Conservation (phyloP, 1,140 invertebrate genomes). For the Scaptomyza pallida region DNA sequence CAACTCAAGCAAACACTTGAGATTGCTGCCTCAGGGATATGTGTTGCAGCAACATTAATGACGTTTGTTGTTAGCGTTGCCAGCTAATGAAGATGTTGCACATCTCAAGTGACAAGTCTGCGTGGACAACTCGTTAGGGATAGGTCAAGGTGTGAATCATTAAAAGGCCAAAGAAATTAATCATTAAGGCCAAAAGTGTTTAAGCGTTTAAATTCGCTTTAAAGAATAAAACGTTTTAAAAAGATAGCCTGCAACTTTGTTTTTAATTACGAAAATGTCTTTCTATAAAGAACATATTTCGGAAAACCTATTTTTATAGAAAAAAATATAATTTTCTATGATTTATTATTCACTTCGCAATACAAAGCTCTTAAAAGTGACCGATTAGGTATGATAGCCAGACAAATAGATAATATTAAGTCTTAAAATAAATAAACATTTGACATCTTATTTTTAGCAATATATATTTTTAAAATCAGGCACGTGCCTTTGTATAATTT, state of each 20-base stretch:
- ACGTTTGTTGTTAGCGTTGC: constrained; percentile 1
- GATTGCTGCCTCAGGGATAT: constrained; percentile 30
- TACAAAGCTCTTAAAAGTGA: too few species aligned
- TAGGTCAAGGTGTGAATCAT: constrained; percentile 38
- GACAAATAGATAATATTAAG: neutral
- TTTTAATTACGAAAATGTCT: too few species aligned
- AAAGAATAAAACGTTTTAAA: too few species aligned
- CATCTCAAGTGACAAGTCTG: constrained; percentile 16
- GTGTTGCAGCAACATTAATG: constrained; percentile 7
- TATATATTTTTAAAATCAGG: neutral
- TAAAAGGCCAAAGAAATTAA: too few species aligned
- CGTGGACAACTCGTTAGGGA: constrained; percentile 16
- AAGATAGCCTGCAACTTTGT: too few species aligned
- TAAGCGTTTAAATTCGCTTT: too few species aligned
- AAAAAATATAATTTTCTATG: too few species aligned
- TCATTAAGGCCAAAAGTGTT: neutral
- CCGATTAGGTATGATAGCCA: too few species aligned
- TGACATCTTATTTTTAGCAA: neutral
- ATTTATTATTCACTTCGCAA: too few species aligned
- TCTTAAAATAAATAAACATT: too few species aligned
- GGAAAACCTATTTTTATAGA: too few species aligned
- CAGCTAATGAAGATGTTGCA: neutral
- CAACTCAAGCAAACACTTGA: constrained; percentile 72
- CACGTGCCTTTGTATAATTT: neutral
- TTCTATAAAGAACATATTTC: too few species aligned